phyloP scores from a whole-genome alignment of 2,113 vertebrate genomes.

The Anguilla japonica region DNA sequence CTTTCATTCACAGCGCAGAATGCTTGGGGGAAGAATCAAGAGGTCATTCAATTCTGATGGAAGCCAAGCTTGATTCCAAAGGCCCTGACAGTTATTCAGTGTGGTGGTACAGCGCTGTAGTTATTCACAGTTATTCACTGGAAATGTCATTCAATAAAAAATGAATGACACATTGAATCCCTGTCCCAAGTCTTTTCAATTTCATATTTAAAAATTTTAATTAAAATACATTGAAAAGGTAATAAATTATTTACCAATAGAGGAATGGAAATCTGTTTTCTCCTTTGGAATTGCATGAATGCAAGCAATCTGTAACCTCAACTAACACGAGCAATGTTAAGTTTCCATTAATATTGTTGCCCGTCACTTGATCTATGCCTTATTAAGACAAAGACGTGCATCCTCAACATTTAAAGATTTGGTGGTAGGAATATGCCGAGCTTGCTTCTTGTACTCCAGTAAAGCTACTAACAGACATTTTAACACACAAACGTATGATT shows the following conservation, averaged over 20 bases:
- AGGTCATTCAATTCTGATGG: not conserved
- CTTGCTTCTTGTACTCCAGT: not conserved
- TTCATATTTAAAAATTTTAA: not conserved
- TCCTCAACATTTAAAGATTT: not conserved
- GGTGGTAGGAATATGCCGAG: not conserved
- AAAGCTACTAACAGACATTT: not conserved
- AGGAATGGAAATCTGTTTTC: not conserved
- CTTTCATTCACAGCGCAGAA: conserved; percentile 3
- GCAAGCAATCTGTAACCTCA: not conserved
- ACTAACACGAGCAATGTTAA: not conserved
- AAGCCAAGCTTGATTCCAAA: conserved; percentile 1
- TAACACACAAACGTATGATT: too few relatives aligned
- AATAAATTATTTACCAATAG: not conserved
- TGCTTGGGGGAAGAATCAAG: not conserved
- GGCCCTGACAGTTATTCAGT: not conserved
- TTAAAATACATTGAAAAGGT: not conserved
- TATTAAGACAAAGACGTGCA: not conserved
- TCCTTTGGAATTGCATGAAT: not conserved
- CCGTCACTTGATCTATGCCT: not conserved
- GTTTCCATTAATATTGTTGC: not conserved
- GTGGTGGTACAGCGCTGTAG: not conserved
- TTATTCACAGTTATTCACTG: not conserved
- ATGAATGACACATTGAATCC: not conserved
- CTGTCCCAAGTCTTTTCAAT: not conserved
- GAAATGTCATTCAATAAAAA: not conserved